phyloP scores from a whole-genome alignment of 1,140 invertebrate genomes.

The Pemphigus obesinymphae region DNA sequence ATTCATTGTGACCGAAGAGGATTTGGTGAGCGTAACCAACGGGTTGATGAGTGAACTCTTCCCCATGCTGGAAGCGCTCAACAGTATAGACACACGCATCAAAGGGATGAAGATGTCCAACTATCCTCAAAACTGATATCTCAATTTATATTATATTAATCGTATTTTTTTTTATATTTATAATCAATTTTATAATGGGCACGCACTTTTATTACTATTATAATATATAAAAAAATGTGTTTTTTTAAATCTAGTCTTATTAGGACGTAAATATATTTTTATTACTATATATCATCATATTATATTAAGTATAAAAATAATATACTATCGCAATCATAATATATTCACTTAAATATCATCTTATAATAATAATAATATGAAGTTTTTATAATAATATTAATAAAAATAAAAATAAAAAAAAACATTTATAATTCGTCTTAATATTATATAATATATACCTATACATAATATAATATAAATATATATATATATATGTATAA shows the following conservation, averaged over 20 bases:
- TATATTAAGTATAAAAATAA: not conserved
- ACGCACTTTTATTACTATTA: not conserved
- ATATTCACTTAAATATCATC: not conserved
- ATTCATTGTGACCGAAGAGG: slow-evolving; percentile 38
- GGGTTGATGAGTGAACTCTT: slow-evolving; percentile 37
- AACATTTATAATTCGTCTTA: not conserved
- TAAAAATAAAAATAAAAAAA: not conserved
- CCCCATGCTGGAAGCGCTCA: slow-evolving; percentile 35
- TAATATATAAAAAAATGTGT: not conserved
- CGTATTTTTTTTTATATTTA: not conserved
- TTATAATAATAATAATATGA: not conserved
- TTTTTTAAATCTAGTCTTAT: not conserved
- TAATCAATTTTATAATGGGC: not conserved
- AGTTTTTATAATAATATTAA: too few species aligned
- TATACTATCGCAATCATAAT: not conserved
- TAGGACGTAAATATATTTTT: not conserved
- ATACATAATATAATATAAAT: not conserved
- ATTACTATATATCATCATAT: not conserved
- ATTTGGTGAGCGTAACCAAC: slow-evolving; percentile 21
- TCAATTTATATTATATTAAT: too few species aligned
- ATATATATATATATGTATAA: not conserved
- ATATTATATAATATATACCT: too few species aligned
- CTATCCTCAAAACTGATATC: slow-evolving; percentile 9
- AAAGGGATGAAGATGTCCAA: slow-evolving; percentile 22
- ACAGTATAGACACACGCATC: slow-evolving; percentile 23